These are phyloP conservation scores for Cryptocephalus moraei DNA, from an alignment of 2,888 invertebrate genomes.

Conservation along the genomic window DNA sequence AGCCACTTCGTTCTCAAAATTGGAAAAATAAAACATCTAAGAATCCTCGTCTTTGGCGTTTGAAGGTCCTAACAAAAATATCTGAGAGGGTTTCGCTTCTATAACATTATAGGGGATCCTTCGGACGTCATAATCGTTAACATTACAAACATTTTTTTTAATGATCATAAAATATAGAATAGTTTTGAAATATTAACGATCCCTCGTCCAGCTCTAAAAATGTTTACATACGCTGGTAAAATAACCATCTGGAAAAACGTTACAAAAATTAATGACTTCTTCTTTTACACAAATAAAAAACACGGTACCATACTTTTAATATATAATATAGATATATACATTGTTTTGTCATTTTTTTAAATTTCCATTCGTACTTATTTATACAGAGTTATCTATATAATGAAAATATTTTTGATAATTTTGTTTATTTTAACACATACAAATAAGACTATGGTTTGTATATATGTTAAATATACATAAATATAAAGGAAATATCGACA, in stretches of 20 bases:
- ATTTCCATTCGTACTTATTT: constrained; percentile 27
- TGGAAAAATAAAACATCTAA: too few species aligned
- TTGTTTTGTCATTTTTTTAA: constrained; percentile 13
- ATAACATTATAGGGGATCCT: too few species aligned
- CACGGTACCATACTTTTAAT: constrained; percentile 23
- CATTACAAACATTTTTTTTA: too few species aligned
- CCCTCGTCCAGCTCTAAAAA: too few species aligned
- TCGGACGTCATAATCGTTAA: too few species aligned
- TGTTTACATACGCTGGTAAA: too few species aligned
- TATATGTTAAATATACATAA: constrained; percentile 15
- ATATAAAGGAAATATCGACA: not conserved
- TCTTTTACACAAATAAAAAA: constrained; percentile 22
- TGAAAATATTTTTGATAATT: constrained; percentile 38
- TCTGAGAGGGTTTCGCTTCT: too few species aligned
- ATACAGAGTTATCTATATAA: constrained; percentile 31
- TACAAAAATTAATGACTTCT: constrained; percentile 24
- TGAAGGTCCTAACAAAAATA: too few species aligned
- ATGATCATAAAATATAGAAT: too few species aligned
- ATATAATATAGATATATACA: constrained; percentile 19
- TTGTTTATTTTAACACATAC: constrained; percentile 32
- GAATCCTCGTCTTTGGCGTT: too few species aligned
- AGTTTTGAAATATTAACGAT: too few species aligned
- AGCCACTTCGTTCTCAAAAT: too few species aligned
- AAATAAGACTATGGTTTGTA: constrained; percentile 30
- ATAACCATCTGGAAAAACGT: constrained; percentile 7